Evolutionary conservation across 1,140 invertebrate genomes (phyloP).

Genomic region (Hypsibius dujardini): DNA sequence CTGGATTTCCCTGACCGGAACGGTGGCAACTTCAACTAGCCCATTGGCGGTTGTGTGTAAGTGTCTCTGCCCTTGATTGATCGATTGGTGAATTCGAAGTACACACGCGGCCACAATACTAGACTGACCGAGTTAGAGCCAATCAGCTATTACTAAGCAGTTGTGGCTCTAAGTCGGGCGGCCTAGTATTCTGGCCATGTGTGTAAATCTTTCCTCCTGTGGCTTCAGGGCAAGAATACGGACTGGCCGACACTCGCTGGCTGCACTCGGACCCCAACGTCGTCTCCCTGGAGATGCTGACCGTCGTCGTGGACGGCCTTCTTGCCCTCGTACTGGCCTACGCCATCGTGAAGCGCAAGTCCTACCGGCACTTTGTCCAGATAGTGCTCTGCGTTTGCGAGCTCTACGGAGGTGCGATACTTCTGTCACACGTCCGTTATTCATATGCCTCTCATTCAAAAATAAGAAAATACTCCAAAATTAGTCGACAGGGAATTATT

Average conservation of each 20-base stretch:
- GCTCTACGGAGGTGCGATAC: slow-evolving; percentile 30
- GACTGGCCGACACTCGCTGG: slow-evolving; percentile 30
- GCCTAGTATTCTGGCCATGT: no score
- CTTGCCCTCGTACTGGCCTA: slow-evolving; percentile 27
- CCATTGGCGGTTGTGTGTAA: slow-evolving; percentile 29
- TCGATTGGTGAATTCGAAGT: no score
- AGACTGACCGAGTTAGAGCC: no score
- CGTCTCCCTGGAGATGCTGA: slow-evolving; percentile 31
- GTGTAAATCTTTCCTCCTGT: not conserved
- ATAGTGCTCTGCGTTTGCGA: slow-evolving; percentile 31
- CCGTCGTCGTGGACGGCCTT: slow-evolving; percentile 27
- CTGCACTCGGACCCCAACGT: slow-evolving; percentile 30
- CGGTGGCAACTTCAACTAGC: slow-evolving; percentile 26
- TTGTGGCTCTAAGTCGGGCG: no score
- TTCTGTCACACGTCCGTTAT: no score
- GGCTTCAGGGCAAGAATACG: slow-evolving; percentile 32
- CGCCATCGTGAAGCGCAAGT: slow-evolving; percentile 27
- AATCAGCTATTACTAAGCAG: no score
- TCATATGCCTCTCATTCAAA: no score
- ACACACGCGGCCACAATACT: no score
- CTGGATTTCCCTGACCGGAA: slow-evolving; percentile 28
- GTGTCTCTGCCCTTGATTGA: slow-evolving; percentile 20
- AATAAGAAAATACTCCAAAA: no score
- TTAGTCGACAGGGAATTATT: no score
- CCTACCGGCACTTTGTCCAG: slow-evolving; percentile 30